Conservation (phyloP, 1,140 invertebrate genomes). For the Aphis craccivora region DNA sequence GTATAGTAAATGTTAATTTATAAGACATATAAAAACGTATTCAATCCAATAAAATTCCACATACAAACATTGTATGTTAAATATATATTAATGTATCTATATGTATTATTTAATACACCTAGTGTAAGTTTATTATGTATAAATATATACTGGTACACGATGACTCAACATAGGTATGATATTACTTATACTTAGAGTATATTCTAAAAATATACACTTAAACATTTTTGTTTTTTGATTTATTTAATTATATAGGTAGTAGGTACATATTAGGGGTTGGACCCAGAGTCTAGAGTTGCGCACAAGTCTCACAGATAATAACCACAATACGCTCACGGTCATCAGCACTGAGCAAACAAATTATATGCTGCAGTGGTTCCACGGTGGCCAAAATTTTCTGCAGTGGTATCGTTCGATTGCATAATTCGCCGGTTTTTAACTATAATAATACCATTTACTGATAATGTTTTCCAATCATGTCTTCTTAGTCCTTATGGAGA, state of each 20-base stretch:
- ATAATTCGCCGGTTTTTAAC: not conserved
- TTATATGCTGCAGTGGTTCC: not conserved
- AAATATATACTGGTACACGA: not conserved
- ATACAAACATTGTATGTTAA: not conserved
- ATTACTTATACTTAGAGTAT: not conserved
- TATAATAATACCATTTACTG: not conserved
- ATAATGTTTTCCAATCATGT: not conserved
- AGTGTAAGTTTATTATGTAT: not conserved
- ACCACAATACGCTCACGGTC: not conserved
- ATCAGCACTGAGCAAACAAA: not conserved
- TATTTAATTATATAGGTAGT: not conserved
- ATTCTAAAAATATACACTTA: too few species aligned
- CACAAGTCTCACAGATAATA: not conserved
- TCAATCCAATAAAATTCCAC: not conserved
- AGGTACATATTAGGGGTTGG: too few species aligned
- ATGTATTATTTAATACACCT: not conserved
- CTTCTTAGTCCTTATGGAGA: too few species aligned
- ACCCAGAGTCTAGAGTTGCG: not conserved
- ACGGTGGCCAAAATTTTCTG: not conserved
- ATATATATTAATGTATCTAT: not conserved
- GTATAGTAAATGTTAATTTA: not conserved
- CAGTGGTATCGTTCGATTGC: too few species aligned
- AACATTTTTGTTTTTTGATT: not conserved
- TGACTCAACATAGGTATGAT: not conserved
- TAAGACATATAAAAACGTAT: not conserved